Evolutionary conservation across 2,113 vertebrate genomes (phyloP).

Genomic region (Ictidomys tridecemlineatus): DNA sequence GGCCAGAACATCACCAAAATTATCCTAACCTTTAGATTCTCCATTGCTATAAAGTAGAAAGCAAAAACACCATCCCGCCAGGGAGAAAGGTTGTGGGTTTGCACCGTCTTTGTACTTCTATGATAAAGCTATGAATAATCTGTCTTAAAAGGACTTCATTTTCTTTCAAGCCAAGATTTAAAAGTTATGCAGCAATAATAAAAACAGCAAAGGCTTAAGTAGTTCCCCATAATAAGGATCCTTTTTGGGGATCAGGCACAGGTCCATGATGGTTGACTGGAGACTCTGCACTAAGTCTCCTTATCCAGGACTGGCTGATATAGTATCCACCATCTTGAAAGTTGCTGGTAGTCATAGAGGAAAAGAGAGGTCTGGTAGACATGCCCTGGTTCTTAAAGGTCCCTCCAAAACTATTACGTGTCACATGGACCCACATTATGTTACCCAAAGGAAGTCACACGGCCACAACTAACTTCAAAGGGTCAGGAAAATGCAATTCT

Average conservation of each 20-base stretch:
- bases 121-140: neutral
- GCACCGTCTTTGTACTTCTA: neutral
- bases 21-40: conserved; percentile 31
- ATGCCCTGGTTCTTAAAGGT: neutral
- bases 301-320: neutral
- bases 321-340: neutral
- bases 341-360: neutral
- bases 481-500: neutral
- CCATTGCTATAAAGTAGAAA: neutral
- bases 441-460: neutral
- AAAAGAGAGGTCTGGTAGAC: neutral
- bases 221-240: neutral
- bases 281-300: neutral
- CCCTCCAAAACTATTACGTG: neutral
- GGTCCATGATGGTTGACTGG: neutral
- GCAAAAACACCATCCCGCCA: neutral
- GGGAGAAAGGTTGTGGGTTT: conserved; percentile 6
- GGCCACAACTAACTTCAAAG: neutral
- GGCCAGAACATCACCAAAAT: neutral
- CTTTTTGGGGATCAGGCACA: neutral
- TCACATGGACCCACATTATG: neutral
- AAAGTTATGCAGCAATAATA: neutral
- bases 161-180: conserved; percentile 21
- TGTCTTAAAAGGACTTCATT: neutral
- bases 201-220: neutral